Base-by-base conservation (phyloP, 2,888 invertebrate genomes). In the Aleiodes alternator region DNA sequence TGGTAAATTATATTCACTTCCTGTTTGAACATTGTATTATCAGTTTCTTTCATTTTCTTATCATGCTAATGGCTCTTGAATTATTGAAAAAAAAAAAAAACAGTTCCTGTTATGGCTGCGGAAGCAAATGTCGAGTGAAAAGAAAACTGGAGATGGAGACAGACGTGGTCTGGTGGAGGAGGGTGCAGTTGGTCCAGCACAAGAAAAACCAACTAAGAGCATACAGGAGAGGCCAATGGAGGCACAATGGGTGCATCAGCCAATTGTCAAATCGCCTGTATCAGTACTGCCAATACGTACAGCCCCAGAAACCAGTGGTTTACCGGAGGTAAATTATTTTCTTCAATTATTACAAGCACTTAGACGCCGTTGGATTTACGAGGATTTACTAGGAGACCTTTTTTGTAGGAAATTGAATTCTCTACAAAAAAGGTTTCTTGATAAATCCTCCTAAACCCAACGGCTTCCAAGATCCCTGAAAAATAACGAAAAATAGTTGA, bases 91-190 rank as follows among this genome's bases (percentile, higher is more conserved):
- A 23, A 23, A 23, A 23, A 23, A 23, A 1, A 23, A 43, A 9
- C 66, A 88, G 88, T 84, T 89, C 83, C 83, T 89, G 86, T 87
- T 89, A 89, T 89, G 89, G 89, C 87, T 89, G 82, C 85, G 88
- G 82, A 88, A 87, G 87, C 89, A 89, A 89, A 89, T 89, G 89
- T 89, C 89, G 87, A 87, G 89, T 89, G 89, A 89, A 87, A 89
- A 89, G 79, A 81, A 81, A 56, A 85, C 84, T n/a, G 87, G 88
- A 77, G 86, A 89, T 84, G 87, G 88, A 75, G 89, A 89, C 77
- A 87, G 87, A 85, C 87, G 87, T 79, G 87, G 87, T 73, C 81
- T 89, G 82, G 89, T 89, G 76, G 89, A 89, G 78, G 89, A 89
- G 81, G 88, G 89, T 59, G 83, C 88, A 5, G 82, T 78, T 31